A percentile compares a stretch with the other conserved stretches of the same genome.
Conservation (phyloP, 2,888 invertebrate genomes). For the Leptothorax acervorum region DNA sequence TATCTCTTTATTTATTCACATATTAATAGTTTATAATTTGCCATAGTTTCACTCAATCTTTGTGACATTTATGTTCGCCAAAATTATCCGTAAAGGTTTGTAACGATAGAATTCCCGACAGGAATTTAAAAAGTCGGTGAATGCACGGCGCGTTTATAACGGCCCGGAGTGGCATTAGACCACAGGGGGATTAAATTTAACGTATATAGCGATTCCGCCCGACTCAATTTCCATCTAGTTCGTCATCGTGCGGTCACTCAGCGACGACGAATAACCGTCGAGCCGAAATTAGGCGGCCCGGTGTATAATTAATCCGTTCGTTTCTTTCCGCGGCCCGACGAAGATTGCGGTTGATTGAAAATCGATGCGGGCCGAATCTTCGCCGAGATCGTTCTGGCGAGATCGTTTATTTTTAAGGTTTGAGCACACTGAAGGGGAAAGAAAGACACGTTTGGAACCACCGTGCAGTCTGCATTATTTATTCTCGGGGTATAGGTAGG, state of each 20-base stretch:
- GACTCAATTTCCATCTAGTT: conserved; percentile 21
- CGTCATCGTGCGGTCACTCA: conserved; percentile 5
- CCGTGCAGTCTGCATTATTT: conserved; percentile 34
- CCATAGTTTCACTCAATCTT: neutral
- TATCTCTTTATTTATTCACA: neutral
- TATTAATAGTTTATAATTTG: neutral
- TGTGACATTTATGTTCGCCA: neutral
- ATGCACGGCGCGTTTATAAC: neutral
- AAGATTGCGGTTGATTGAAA: conserved; percentile 35
- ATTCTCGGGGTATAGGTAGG: conserved; percentile 40
- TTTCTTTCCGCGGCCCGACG: conserved; percentile 22
- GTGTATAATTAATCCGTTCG: conserved; percentile 42
- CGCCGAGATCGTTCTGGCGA: neutral
- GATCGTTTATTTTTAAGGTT: conserved; percentile 46
- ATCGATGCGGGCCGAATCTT: conserved; percentile 31
- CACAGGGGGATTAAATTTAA: conserved; percentile 16
- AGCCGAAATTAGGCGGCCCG: conserved; percentile 20
- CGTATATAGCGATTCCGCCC: neutral
- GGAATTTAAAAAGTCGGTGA: neutral
- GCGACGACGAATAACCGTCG: neutral
- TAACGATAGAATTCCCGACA: neutral
- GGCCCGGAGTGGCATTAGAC: neutral
- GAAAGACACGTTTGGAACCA: conserved; percentile 30
- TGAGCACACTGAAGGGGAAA: conserved; percentile 10
- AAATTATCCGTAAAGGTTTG: neutral